Base-by-base conservation (phyloP, 2,888 invertebrate species). In the Dione vanillae region DNA sequence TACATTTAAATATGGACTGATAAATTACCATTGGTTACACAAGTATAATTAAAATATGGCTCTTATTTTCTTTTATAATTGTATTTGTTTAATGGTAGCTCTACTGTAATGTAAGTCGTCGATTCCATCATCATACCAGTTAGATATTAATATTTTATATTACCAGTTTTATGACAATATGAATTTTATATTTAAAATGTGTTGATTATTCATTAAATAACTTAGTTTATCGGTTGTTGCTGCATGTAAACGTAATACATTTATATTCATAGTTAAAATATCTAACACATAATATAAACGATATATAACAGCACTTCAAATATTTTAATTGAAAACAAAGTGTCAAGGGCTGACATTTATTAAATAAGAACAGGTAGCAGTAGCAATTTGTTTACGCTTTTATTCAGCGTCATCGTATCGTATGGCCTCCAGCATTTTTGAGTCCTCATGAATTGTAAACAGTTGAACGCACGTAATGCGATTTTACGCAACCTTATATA, bases 341-440 rank as follows among this genome's bases (percentile, higher is more conserved):
- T 35, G 20, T 47, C 35, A 62, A 45, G 19, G 16, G 16, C 62
- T 35, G 12, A 35, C 19, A 37, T 62, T 16, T 47, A 16, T 47
- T 62, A 47, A 62, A 35, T 37, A 62, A 62, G 12, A 62, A 62
- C 62, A 47, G 62, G 62, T 62, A 62, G 62, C 62, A 8, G 47
- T 12, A 62, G 62, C 62, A 62, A 35, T 62, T 62, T 62, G 62
- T 62, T 62, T 62, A 62, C 49, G 27, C 62, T 35, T 49, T 61
- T 47, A 62, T 62, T 62, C 37, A 37, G 19, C 62, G 49, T 62
- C 62, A 37, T 49, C 62, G 62, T 62, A 49, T 35, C 47, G 37
- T 45, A 35, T 49, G 49, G 37, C 59, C 62, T 62, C 19, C 11
- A 19, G 62, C 62, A 37, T 37, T 62, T 61, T 35, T 37, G 62